Percentiles rank a stretch among this genome's conserved stretches.
Evolutionary conservation across 2,797 vertebrate species (phyloP).

Genomic region (Anguilla megastoma): DNA sequence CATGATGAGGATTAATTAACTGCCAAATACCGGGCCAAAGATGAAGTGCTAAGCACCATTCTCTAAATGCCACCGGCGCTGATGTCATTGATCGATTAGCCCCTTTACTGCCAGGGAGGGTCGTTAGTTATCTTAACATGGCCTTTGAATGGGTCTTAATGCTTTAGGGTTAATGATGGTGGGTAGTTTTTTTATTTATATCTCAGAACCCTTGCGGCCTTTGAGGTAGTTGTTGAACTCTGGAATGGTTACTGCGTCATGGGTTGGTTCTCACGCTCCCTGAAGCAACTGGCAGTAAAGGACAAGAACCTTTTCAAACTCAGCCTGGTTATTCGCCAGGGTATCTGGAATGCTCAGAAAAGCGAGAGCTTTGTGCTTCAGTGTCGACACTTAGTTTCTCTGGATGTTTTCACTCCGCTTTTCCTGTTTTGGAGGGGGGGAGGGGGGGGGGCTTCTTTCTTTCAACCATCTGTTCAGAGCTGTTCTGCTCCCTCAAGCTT

Average conservation of each 20-base stretch:
- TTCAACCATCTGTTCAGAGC: not conserved
- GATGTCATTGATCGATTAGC: constrained; percentile 55
- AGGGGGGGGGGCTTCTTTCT: not conserved
- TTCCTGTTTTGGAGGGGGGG: not conserved
- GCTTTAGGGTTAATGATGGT: not conserved
- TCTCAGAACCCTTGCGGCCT: not conserved
- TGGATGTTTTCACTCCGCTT: not conserved
- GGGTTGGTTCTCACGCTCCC: not conserved
- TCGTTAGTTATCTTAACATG: not conserved
- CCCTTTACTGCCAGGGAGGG: not conserved
- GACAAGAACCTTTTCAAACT: not conserved
- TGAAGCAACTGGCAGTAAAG: not conserved
- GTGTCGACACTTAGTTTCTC: not conserved
- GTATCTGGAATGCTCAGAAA: not conserved
- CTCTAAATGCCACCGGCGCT: constrained; percentile 66
- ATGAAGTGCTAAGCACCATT: constrained; percentile 51
- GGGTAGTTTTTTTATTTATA: not conserved
- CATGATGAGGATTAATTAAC: constrained; percentile 67
- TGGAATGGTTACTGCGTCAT: not conserved
- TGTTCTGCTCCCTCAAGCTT: not conserved
- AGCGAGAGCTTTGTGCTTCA: not conserved
- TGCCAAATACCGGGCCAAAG: constrained; percentile 62
- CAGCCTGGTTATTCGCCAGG: not conserved
- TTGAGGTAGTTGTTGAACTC: not conserved
- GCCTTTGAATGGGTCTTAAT: constrained; percentile 13